phyloP scores from a whole-genome alignment of 2,113 vertebrate species.

The Eulacestoma nigropectus region DNA sequence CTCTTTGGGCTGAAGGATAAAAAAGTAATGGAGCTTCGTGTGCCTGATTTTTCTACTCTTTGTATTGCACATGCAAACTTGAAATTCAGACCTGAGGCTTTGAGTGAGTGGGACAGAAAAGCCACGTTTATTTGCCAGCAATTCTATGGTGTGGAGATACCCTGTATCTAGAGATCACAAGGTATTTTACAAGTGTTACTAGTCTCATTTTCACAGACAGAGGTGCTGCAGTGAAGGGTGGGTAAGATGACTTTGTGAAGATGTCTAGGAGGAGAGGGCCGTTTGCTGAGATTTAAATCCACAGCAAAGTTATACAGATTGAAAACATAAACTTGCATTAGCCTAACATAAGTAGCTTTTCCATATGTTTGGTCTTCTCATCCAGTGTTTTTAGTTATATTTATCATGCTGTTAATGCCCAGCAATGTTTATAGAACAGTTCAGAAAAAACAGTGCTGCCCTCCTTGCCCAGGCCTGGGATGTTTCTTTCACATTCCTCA shows the following conservation, averaged over 20 bases:
- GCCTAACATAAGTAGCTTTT: neutral
- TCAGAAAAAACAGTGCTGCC: neutral
- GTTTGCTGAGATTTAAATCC: neutral
- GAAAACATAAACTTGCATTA: neutral
- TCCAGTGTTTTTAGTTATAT: neutral
- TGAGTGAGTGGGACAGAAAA: neutral
- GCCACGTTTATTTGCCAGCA: neutral
- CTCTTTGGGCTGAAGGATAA: neutral
- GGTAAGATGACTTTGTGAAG: neutral
- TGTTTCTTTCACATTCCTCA: neutral
- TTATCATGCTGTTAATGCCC: neutral
- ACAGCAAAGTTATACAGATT: neutral
- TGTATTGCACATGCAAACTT: neutral
- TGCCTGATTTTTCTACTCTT: neutral
- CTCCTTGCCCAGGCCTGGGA: neutral
- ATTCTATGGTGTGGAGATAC: neutral
- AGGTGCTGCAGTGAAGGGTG: neutral
- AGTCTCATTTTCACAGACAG: neutral
- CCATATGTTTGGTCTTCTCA: neutral
- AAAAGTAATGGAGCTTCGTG: neutral
- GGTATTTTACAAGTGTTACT: neutral
- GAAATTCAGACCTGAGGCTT: neutral
- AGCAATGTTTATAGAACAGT: neutral
- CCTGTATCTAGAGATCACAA: neutral
- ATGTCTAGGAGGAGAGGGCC: neutral